Evolutionary conservation across 1,140 invertebrate genomes (phyloP).

Genomic region (Heliconius congener): DNA sequence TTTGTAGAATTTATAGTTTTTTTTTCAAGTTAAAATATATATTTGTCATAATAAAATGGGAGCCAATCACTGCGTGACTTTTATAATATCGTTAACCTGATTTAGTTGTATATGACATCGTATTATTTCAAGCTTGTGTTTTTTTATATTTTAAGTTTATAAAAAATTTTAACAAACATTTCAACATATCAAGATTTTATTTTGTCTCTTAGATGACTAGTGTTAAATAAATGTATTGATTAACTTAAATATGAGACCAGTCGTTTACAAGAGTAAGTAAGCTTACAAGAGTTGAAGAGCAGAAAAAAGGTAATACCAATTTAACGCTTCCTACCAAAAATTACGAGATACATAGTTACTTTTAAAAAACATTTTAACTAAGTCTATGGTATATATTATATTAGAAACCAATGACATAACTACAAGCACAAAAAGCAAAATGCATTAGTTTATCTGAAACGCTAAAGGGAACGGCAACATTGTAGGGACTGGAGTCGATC

Average conservation of each 20-base stretch:
- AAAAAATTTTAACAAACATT: too few relatives aligned
- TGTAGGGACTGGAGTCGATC: constrained; percentile 23
- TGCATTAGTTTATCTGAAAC: constrained; percentile 23
- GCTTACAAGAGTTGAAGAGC: too few relatives aligned
- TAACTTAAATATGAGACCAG: too few relatives aligned
- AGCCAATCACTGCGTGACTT: neutral
- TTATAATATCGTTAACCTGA: neutral
- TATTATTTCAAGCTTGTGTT: neutral
- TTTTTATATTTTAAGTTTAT: too few relatives aligned
- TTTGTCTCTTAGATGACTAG: too few relatives aligned
- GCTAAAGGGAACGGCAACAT: constrained; percentile 29
- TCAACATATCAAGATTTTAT: too few relatives aligned
- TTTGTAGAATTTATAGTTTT: neutral
- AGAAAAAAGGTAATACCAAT: too few relatives aligned
- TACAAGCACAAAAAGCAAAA: constrained; percentile 11
- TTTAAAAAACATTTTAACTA: too few relatives aligned
- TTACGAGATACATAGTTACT: too few relatives aligned
- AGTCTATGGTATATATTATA: neutral
- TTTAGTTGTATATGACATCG: neutral
- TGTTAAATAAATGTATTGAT: too few relatives aligned
- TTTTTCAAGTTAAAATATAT: neutral
- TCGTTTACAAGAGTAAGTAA: too few relatives aligned
- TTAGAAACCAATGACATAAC: neutral
- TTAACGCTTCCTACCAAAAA: too few relatives aligned
- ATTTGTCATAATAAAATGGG: neutral